These are phyloP conservation scores for Lordiphosa mommai DNA, from an alignment of 1,140 invertebrate species.

Conservation along the genomic window DNA sequence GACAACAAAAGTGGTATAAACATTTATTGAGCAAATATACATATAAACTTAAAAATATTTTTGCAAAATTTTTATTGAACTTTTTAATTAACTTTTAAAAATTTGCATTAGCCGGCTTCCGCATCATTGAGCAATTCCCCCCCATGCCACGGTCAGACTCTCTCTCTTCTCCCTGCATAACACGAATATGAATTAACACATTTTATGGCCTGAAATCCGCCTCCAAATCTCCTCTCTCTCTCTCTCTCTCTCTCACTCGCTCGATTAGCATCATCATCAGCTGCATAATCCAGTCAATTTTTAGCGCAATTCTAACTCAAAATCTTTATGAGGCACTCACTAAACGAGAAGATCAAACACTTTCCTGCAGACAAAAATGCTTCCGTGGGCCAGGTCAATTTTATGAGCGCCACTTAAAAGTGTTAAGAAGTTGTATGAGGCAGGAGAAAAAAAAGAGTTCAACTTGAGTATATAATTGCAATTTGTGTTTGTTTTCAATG, in stretches of 20 bases:
- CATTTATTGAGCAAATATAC: no score
- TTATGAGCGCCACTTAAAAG: neutral
- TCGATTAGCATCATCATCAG: conserved; percentile 9
- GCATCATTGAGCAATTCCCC: neutral
- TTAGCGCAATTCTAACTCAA: conserved; percentile 9
- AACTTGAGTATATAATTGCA: conserved; percentile 3
- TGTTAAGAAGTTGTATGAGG: neutral
- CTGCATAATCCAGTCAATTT: conserved; percentile 2
- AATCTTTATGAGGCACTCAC: conserved; percentile 3
- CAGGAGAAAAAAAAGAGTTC: conserved; percentile 2
- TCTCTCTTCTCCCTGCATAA: neutral
- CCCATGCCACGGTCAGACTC: no score
- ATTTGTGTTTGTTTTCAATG: conserved; percentile 20
- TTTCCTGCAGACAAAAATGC: neutral
- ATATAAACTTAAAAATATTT: neutral
- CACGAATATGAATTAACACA: conserved; percentile 1
- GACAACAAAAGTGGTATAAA: no score
- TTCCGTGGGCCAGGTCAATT: conserved; percentile 1
- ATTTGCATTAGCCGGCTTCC: conserved; percentile 2
- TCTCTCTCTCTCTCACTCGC: neutral
- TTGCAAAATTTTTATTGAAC: neutral
- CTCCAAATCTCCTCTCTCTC: neutral
- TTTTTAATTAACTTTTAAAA: neutral
- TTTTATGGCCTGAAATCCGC: conserved; percentile 3
- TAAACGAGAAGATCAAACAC: conserved; percentile 5